phyloP scores from a whole-genome alignment of 2,113 vertebrate species.

The Gorsachius goisagi region DNA sequence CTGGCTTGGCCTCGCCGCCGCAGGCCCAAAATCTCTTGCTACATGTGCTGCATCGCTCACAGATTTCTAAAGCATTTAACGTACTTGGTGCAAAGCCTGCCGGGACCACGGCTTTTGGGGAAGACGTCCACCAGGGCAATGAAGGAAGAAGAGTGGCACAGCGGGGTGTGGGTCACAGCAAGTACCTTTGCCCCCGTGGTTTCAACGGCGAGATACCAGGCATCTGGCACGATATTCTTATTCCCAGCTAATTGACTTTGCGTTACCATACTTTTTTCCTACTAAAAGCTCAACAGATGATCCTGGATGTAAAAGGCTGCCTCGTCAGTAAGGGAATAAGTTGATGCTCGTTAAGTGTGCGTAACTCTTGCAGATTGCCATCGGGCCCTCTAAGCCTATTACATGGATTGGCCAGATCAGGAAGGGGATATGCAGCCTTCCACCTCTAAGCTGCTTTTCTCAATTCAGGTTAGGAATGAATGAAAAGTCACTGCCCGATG shows the following conservation, averaged over 20 bases:
- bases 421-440: not conserved
- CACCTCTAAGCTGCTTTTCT: constrained; percentile 22
- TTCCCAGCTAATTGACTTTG: not conserved
- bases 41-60: accelerated
- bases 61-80: not conserved
- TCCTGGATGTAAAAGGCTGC: not conserved
- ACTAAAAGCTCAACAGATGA: not conserved
- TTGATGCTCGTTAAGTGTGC: not conserved
- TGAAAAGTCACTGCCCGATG: not conserved
- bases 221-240: accelerated
- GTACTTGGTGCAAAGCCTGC: not conserved
- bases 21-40: not conserved
- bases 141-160: not conserved
- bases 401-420: not conserved
- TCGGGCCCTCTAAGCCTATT: not conserved
- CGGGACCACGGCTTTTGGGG: accelerated
- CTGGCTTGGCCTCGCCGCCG: not conserved
- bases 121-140: accelerated
- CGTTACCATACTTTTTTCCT: not conserved
- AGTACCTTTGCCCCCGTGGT: not conserved
- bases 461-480: not conserved
- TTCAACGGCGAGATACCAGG: not conserved
- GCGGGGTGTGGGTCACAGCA: accelerated
- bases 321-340: not conserved
- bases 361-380: not conserved